Evolutionary conservation across 1,140 invertebrate species (phyloP).

Genomic region (Macrobrachium rosenbergii): DNA sequence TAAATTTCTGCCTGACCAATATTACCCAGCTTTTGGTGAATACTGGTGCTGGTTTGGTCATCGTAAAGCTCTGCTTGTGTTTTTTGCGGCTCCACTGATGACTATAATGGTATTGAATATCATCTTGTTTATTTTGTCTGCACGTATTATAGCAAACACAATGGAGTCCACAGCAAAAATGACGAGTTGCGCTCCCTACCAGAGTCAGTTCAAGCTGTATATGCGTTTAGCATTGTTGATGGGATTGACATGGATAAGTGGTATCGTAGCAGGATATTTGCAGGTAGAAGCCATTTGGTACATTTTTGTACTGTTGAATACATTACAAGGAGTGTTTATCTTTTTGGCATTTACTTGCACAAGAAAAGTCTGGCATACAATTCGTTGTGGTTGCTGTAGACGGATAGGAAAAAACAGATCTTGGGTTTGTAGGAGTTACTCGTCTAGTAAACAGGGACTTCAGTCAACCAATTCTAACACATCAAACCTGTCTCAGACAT

Average conservation of each 20-base stretch:
- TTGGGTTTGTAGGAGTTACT: slow-evolving; percentile 38
- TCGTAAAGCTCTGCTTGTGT: slow-evolving; percentile 72
- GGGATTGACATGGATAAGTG: slow-evolving; percentile 75
- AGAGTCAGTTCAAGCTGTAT: slow-evolving; percentile 74
- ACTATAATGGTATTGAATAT: slow-evolving; percentile 73
- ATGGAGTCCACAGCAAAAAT: slow-evolving; percentile 70
- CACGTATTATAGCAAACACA: slow-evolving; percentile 73
- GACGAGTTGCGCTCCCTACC: slow-evolving; percentile 67
- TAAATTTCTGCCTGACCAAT: slow-evolving; percentile 68
- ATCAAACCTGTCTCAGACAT: slow-evolving; percentile 38
- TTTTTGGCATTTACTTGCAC: slow-evolving; percentile 76
- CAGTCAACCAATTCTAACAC: slow-evolving; percentile 40
- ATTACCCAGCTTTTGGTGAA: slow-evolving; percentile 72
- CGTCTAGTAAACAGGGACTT: slow-evolving; percentile 47
- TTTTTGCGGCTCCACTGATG: slow-evolving; percentile 74
- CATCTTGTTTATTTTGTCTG: slow-evolving; percentile 73
- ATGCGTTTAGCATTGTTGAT: slow-evolving; percentile 74
- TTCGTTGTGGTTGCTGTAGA: slow-evolving; percentile 43
- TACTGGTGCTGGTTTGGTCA: slow-evolving; percentile 75
- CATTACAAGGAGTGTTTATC: slow-evolving; percentile 76
- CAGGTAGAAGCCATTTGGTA: slow-evolving; percentile 72
- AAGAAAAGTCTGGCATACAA: slow-evolving; percentile 56
- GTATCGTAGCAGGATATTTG: slow-evolving; percentile 72
- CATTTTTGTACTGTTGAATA: slow-evolving; percentile 74
- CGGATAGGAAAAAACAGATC: slow-evolving; percentile 16